Evolutionary conservation across 2,113 vertebrate species (phyloP), one percentile per base, ranked within the genome.

Genomic region (Megaptera novaeangliae): DNA sequence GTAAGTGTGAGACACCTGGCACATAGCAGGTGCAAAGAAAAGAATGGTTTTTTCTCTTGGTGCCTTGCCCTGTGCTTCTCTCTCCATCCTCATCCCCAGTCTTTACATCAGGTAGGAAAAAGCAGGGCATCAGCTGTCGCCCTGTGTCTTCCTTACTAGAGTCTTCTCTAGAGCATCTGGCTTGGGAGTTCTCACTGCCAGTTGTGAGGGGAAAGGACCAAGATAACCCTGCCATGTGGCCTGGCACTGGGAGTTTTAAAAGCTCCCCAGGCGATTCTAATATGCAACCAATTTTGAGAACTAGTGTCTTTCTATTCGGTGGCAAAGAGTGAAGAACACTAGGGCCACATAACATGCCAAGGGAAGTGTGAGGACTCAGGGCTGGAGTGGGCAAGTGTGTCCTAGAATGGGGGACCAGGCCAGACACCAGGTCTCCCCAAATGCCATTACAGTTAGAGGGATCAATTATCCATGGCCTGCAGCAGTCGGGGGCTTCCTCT

Each of bases 51-150:
- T 78, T 61, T 18, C 13, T 27, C n/a, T n/a, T 85, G 63, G 41
- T 55, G 69, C 20, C 34, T 52, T 23, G 57, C 29, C 78, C 64
- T 88, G 6, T 52, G 41, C n/a, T 85, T 49, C 69, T 78, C 17
- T 8, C 49, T 41, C 41, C 17, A 41, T 29, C 11, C n/a, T 11
- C 12, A 69, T 44, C 41, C 31, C 52, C 41, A 52, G 29, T n/a
- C 39, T 89, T 77, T 78, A 49, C 29, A 31, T 64, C n/a, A n/a
- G 52, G n/a, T 63, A 85, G 95, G 36, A 69, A 63, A 55, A 36
- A 25, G 2, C n/a, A 29, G 41, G n/a, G 63, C 18, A 55, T 29
- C 52, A 41, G 0, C 69, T 10, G 36, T 36, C 11, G 49, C 55
- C 64, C 31, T 20, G 2, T 1, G 7, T 61, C 72, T 63, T 41